These are phyloP conservation scores for Cavia aperea DNA, from an alignment of 2,113 vertebrate genomes.

Conservation along the genomic window DNA sequence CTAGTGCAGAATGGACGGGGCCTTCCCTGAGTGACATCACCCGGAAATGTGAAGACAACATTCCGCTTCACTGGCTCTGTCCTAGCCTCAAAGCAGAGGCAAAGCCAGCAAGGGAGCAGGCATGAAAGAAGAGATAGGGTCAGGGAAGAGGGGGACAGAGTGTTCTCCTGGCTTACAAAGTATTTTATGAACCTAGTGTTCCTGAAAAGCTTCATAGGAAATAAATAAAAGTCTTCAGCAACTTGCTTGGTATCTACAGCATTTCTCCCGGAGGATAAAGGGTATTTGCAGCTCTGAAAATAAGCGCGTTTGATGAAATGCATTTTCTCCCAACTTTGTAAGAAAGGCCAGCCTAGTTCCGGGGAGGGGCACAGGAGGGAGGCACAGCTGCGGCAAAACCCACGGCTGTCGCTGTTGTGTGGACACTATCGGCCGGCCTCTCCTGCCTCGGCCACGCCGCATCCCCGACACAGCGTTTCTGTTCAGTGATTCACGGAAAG, in stretches of 20 bases:
- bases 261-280: constrained; percentile 2
- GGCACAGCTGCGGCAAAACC: neutral
- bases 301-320: constrained; percentile 5
- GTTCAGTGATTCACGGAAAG: constrained; percentile 55
- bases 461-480: neutral
- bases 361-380: neutral
- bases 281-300: constrained; percentile 45
- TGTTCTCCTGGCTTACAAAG: constrained; percentile 14
- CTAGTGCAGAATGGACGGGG: neutral
- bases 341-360: neutral
- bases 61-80: neutral
- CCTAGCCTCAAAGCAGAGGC: constrained; percentile 29
- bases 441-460: neutral
- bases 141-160: too few species aligned
- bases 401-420: neutral
- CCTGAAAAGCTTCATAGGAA: constrained; percentile 36
- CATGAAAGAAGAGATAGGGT: neutral
- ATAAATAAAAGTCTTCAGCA: constrained; percentile 30
- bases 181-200: constrained; percentile 31
- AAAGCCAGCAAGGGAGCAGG: neutral
- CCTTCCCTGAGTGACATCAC: neutral
- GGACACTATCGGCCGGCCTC: neutral
- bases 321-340: neutral
- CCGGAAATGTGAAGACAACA: neutral
- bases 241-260: neutral